These are phyloP conservation scores for Tachypleus tridentatus DNA, from an alignment of 1,140 invertebrate genomes.

Conservation along the genomic window DNA sequence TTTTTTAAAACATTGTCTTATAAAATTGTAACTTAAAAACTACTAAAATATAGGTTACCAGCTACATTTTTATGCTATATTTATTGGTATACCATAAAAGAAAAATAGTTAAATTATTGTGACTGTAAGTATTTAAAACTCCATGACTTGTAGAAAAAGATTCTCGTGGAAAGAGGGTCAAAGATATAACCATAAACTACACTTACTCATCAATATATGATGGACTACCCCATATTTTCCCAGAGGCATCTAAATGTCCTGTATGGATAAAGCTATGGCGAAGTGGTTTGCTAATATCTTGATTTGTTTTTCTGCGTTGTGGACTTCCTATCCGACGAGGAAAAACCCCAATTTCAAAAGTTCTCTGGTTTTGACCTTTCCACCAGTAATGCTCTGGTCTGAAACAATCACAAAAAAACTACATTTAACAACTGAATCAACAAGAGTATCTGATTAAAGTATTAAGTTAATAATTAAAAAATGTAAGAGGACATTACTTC, in stretches of 20 bases:
- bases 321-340: conserved; percentile 54
- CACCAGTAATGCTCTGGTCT: conserved; percentile 81
- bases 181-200: too few species aligned
- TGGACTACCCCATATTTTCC: conserved; percentile 76
- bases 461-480: too few species aligned
- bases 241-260: conserved; percentile 42
- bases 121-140: too few species aligned
- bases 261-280: conserved; percentile 80
- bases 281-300: conserved; percentile 59
- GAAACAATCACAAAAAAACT: conserved; percentile 9
- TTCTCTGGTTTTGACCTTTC: conserved; percentile 85
- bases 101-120: too few species aligned
- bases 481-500: too few species aligned
- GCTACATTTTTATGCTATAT: too few species aligned
- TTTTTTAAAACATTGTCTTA: too few species aligned
- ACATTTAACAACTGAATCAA: conserved; percentile 1
- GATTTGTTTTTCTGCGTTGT: conserved; percentile 41
- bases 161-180: too few species aligned
- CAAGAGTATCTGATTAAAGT: background rate
- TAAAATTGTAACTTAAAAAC: too few species aligned
- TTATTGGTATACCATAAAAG: too few species aligned
- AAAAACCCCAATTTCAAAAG: conserved; percentile 64
- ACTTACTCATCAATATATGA: conserved; percentile 55
- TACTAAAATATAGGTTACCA: too few species aligned
- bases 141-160: too few species aligned